Percentiles rank a stretch among this genome's conserved stretches.
Conservation (phyloP, 2,888 invertebrate species). For the Acronicta alni region DNA sequence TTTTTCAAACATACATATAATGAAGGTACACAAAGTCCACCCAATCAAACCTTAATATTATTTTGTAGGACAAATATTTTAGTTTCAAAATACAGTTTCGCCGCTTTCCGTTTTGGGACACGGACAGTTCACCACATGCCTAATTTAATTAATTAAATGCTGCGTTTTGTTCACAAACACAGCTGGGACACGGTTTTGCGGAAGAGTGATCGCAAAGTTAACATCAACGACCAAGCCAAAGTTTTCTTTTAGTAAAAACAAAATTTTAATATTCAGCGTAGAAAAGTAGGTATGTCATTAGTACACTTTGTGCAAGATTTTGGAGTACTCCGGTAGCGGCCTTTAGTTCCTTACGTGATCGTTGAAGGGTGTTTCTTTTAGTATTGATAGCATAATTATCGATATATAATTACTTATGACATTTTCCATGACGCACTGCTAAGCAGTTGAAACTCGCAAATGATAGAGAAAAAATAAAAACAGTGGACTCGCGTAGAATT, state of each 20-base stretch:
- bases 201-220: conserved; percentile 38
- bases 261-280: conserved; percentile 32
- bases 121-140: conserved; percentile 5
- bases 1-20: no score
- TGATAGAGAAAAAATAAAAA: no score
- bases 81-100: conserved; percentile 23
- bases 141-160: conserved; percentile 38
- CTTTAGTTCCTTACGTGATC: no score
- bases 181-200: conserved; percentile 22
- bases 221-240: conserved; percentile 12
- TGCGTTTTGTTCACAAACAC: conserved; percentile 28
- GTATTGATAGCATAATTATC: no score
- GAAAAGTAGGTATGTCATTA: no score
- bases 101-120: conserved; percentile 19
- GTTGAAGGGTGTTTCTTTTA: no score
- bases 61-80: conserved; percentile 12
- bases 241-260: conserved; percentile 19
- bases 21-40: no score
- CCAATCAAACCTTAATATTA: conserved; percentile 5
- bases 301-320: neutral
- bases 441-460: no score
- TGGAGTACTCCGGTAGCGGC: neutral
- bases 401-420: no score
- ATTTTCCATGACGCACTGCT: no score
- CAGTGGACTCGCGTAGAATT: no score